A percentile compares a stretch with the other conserved stretches of the same genome.
These are phyloP conservation scores for Chymomyza caudatula DNA, from an alignment of 2,888 invertebrate species.

Conservation along the genomic window DNA sequence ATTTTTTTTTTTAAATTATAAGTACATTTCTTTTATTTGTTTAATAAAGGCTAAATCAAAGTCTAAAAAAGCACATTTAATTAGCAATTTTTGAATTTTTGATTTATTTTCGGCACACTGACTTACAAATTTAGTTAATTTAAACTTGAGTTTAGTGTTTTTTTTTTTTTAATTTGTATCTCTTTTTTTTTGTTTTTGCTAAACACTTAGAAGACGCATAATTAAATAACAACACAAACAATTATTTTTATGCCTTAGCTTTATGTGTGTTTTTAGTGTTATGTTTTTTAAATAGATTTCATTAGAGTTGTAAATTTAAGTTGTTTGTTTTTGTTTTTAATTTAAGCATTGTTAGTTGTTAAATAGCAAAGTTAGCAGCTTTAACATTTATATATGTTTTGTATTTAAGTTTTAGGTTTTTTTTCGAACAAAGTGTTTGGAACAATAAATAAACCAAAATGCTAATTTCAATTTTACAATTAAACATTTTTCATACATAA, in stretches of 20 bases:
- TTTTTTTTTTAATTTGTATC: slow-evolving; percentile 2
- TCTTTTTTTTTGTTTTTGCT: slow-evolving; percentile 34
- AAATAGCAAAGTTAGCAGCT: slow-evolving; percentile 16
- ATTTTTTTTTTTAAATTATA: background rate
- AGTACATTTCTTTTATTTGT: background rate
- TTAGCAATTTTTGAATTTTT: slow-evolving; percentile 13
- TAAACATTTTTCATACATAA: background rate
- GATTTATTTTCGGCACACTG: slow-evolving; percentile 12
- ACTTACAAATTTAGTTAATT: slow-evolving; percentile 47
- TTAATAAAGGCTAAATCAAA: background rate
- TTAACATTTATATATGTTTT: background rate
- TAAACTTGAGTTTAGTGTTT: slow-evolving; percentile 18
- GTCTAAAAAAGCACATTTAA: background rate
- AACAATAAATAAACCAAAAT: background rate
- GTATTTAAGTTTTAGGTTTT: background rate
- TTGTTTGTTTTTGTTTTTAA: slow-evolving; percentile 28
- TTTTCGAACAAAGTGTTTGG: slow-evolving; percentile 12
- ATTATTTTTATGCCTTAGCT: slow-evolving; percentile 27
- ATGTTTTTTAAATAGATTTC: slow-evolving; percentile 27
- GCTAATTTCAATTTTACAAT: background rate
- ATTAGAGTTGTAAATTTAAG: slow-evolving; percentile 17
- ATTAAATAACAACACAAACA: slow-evolving; percentile 59
- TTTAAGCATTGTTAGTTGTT: slow-evolving; percentile 23
- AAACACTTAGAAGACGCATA: slow-evolving; percentile 45
- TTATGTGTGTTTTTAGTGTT: slow-evolving; percentile 12